These are phyloP conservation scores for Aquatica leii DNA, from an alignment of 2,888 invertebrate species.

Conservation along the genomic window DNA sequence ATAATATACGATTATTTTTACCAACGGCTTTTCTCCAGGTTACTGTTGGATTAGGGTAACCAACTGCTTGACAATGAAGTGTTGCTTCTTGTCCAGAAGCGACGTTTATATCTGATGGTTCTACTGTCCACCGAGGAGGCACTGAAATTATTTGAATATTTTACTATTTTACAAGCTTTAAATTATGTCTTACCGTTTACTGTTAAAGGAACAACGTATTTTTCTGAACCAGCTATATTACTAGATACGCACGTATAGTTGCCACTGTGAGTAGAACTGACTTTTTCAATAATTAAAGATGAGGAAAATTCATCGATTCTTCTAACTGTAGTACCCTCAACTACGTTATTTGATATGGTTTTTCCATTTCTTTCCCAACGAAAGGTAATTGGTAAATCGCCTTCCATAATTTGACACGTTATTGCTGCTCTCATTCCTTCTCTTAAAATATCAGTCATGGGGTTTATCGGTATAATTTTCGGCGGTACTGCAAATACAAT, in stretches of 20 bases:
- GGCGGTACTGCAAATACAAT: slow-evolving; percentile 72
- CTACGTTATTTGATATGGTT: slow-evolving; percentile 64
- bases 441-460: slow-evolving; percentile 79
- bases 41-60: slow-evolving; percentile 87
- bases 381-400: slow-evolving; percentile 90
- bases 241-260: slow-evolving; percentile 93
- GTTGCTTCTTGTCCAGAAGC: slow-evolving; percentile 85
- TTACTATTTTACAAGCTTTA: too few relatives aligned
- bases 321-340: slow-evolving; percentile 64
- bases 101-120: slow-evolving; percentile 83
- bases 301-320: slow-evolving; percentile 87
- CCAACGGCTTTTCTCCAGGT: slow-evolving; percentile 92
- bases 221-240: slow-evolving; percentile 83
- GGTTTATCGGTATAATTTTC: slow-evolving; percentile 84
- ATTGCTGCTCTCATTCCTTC: slow-evolving; percentile 91
- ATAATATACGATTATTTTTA: slow-evolving; percentile 54
- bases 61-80: slow-evolving; percentile 89
- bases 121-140: slow-evolving; percentile 89
- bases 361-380: slow-evolving; percentile 91
- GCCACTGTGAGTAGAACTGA: slow-evolving; percentile 85
- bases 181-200: slow-evolving; percentile 72
- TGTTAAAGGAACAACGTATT: slow-evolving; percentile 80
- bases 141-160: slow-evolving; percentile 63
- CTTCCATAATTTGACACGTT: slow-evolving; percentile 89
- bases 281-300: slow-evolving; percentile 84